Percentiles rank a stretch among this genome's conserved stretches.
Evolutionary conservation across 2,797 vertebrate species (phyloP).

Genomic region (Alca torda): DNA sequence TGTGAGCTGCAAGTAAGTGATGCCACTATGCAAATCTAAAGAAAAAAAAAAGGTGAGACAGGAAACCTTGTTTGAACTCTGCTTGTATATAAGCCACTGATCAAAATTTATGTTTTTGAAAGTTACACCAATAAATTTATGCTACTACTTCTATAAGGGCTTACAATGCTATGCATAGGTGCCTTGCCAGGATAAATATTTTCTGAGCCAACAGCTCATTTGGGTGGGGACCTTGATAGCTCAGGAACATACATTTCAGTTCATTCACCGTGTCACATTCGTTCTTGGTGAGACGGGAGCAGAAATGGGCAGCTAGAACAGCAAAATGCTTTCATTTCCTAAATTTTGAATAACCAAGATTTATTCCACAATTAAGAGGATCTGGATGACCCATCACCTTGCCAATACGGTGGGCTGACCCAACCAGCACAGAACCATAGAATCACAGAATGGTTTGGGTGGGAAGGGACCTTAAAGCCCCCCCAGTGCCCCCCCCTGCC

Average conservation of each 20-base stretch:
- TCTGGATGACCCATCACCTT: neutral
- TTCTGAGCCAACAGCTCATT: conserved; percentile 22
- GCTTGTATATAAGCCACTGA: neutral
- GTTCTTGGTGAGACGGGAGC: neutral
- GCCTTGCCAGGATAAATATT: conserved; percentile 57
- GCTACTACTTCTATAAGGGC: conserved; percentile 45
- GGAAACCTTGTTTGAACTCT: conserved; percentile 47
- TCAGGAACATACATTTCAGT: conserved; percentile 28
- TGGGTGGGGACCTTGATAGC: conserved; percentile 21
- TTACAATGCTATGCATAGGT: conserved; percentile 22
- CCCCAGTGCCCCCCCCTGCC: no score
- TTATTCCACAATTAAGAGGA: neutral
- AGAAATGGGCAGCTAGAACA: neutral
- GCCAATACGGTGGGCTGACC: neutral
- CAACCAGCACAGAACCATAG: neutral
- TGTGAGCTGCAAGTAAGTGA: conserved; percentile 13
- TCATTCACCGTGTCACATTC: neutral
- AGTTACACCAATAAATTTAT: conserved; percentile 42
- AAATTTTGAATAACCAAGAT: neutral
- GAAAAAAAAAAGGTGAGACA: neutral
- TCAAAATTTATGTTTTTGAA: neutral
- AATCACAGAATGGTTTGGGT: no score
- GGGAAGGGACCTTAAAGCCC: no score
- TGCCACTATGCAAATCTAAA: conserved; percentile 38
- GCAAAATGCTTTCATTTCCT: neutral